A percentile compares a stretch with the other conserved stretches of the same genome.
Conservation (phyloP, 1,140 invertebrate genomes). For the Leguminivora glycinivorella region DNA sequence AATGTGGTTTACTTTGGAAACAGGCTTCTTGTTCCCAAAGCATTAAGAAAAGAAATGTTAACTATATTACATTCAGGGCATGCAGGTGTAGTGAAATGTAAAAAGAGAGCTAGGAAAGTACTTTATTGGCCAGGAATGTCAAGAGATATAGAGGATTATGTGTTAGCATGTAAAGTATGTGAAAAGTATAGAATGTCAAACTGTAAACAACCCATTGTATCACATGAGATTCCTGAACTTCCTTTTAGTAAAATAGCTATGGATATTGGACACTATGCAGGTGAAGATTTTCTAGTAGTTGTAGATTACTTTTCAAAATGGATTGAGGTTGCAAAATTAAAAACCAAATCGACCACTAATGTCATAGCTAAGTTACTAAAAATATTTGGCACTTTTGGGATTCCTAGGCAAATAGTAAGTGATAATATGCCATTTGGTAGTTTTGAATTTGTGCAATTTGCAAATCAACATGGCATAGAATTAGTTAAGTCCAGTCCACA, state of each 20-base stretch:
- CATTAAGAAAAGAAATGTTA: neutral
- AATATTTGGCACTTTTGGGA: neutral
- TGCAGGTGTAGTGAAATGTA: conserved; percentile 23
- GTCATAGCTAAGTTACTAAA: neutral
- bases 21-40: neutral
- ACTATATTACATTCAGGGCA: neutral
- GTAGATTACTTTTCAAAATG: conserved; percentile 28
- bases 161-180: conserved; percentile 5
- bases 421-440: conserved; percentile 14
- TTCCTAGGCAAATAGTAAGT: conserved; percentile 6
- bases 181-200: conserved; percentile 7
- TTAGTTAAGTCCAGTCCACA: neutral
- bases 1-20: neutral
- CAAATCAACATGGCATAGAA: neutral
- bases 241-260: conserved; percentile 26
- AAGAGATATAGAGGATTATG: neutral
- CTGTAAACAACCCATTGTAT: neutral
- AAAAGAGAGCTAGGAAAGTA: conserved; percentile 18
- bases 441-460: conserved; percentile 7
- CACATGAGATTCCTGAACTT: conserved; percentile 5
- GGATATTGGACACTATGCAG: conserved; percentile 7
- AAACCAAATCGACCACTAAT: neutral
- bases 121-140: conserved; percentile 25
- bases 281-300: neutral
- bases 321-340: neutral